These are phyloP conservation scores for Arenaria interpres DNA, from an alignment of 2,113 vertebrate species.

Conservation along the genomic window DNA sequence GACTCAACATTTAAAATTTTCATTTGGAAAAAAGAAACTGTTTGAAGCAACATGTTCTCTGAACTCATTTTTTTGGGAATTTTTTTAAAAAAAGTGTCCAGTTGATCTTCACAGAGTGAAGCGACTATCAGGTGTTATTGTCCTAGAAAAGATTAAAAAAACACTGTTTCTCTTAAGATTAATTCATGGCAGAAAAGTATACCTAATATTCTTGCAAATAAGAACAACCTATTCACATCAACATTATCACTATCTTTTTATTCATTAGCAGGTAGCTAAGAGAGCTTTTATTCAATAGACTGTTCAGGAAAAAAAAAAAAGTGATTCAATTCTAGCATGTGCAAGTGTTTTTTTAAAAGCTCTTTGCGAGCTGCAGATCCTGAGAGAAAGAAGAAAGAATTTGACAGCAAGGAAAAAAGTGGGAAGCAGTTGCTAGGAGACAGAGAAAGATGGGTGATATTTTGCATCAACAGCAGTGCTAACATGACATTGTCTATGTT, in stretches of 20 bases:
- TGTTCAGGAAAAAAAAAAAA: neutral
- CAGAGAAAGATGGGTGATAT: neutral
- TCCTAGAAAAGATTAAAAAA: neutral
- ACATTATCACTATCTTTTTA: neutral
- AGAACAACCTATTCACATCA: neutral
- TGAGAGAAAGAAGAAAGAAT: slow-evolving; percentile 16
- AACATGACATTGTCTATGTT: neutral
- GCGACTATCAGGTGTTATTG: neutral
- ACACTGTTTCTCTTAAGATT: neutral
- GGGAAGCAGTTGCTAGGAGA: slow-evolving; percentile 56
- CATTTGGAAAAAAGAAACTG: neutral
- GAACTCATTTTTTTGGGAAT: neutral
- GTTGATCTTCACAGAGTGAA: neutral
- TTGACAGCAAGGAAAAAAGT: slow-evolving; percentile 35
- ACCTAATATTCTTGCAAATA: neutral
- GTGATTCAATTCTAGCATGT: neutral
- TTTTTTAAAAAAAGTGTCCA: neutral
- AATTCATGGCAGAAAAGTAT: neutral
- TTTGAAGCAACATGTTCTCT: neutral
- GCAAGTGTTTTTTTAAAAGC: neutral
- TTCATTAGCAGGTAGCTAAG: neutral
- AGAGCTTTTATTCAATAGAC: neutral
- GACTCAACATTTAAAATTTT: neutral
- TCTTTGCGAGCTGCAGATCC: neutral
- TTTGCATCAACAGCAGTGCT: neutral